phyloP scores from a whole-genome alignment of 2,113 vertebrate genomes.

The Cephalophus harveyi region DNA sequence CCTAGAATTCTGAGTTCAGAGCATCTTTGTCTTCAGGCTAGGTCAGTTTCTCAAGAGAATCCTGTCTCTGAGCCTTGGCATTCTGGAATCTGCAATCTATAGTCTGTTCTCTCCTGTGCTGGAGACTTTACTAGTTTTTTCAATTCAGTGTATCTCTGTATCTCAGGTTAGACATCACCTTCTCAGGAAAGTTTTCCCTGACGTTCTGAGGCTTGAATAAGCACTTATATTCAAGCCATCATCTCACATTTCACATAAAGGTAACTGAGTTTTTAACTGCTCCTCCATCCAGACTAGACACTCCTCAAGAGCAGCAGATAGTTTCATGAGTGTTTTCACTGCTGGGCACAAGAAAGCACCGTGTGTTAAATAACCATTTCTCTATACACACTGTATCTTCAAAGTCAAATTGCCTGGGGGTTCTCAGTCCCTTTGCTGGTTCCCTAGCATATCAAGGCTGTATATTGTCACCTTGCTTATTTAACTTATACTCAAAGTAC shows the following conservation, averaged over 20 bases:
- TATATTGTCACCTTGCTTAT: not conserved
- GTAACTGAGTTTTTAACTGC: not conserved
- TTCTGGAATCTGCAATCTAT: not conserved
- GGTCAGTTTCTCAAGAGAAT: not conserved
- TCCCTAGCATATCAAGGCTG: not conserved
- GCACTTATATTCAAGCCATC: not conserved
- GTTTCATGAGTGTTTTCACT: not conserved
- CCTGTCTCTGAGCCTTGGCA: not conserved
- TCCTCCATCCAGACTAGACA: too few species aligned
- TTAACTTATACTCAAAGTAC: not conserved
- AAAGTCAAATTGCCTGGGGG: not conserved
- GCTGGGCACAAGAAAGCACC: not conserved
- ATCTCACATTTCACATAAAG: not conserved
- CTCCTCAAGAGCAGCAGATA: not conserved
- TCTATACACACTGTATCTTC: not conserved
- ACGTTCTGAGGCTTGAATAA: not conserved
- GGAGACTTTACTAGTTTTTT: not conserved
- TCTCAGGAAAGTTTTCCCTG: not conserved
- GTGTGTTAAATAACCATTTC: not conserved
- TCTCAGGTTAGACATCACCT: not conserved
- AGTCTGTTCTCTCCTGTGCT: too few species aligned
- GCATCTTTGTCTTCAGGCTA: not conserved
- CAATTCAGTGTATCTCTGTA: not conserved
- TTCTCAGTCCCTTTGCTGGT: not conserved
- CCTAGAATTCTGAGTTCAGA: not conserved